A percentile compares a stretch with the other conserved stretches of the same genome.
These are phyloP conservation scores for Entosphenus tridentatus DNA, from an alignment of 2,113 vertebrate genomes.

Conservation along the genomic window DNA sequence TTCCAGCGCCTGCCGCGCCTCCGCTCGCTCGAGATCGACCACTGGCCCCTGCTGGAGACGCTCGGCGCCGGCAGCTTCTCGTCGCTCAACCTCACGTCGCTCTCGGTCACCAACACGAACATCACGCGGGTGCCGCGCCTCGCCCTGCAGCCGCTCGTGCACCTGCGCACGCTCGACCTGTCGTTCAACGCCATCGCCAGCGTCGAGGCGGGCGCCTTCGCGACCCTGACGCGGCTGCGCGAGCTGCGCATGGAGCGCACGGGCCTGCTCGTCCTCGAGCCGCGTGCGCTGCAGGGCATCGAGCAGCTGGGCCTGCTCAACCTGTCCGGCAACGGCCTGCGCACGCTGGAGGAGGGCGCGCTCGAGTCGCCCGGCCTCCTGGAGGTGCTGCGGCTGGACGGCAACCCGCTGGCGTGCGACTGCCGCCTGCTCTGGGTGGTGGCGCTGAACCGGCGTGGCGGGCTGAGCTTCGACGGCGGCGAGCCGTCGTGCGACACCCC, in stretches of 20 bases:
- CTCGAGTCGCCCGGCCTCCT: conserved; percentile 79
- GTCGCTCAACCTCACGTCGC: conserved; percentile 69
- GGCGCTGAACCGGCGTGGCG: conserved; percentile 61
- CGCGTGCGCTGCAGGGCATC: conserved; percentile 54
- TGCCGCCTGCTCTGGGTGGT: conserved; percentile 78
- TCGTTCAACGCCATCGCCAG: conserved; percentile 76
- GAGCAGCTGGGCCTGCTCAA: conserved; percentile 72
- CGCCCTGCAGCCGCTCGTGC: conserved; percentile 52
- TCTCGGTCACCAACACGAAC: conserved; percentile 85
- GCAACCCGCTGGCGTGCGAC: conserved; percentile 75
- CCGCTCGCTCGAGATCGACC: conserved; percentile 57
- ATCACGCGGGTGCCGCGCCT: conserved; percentile 59
- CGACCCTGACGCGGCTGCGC: conserved; percentile 58
- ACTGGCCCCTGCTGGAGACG: conserved; percentile 73
- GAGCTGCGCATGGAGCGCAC: conserved; percentile 75
- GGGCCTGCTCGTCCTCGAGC: conserved; percentile 42
- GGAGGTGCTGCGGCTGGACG: conserved; percentile 62
- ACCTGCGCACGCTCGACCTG: conserved; percentile 66
- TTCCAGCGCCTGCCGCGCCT: conserved; percentile 50
- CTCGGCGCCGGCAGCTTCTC: conserved; percentile 56
- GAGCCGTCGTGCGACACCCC: conserved; percentile 53
- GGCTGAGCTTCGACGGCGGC: conserved; percentile 57
- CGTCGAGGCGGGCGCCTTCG: conserved; percentile 58
- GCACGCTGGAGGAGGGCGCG: conserved; percentile 59
- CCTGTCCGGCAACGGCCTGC: conserved; percentile 55